Conservation (phyloP, 2,113 vertebrate species). For the Typhlomys cinereus region DNA sequence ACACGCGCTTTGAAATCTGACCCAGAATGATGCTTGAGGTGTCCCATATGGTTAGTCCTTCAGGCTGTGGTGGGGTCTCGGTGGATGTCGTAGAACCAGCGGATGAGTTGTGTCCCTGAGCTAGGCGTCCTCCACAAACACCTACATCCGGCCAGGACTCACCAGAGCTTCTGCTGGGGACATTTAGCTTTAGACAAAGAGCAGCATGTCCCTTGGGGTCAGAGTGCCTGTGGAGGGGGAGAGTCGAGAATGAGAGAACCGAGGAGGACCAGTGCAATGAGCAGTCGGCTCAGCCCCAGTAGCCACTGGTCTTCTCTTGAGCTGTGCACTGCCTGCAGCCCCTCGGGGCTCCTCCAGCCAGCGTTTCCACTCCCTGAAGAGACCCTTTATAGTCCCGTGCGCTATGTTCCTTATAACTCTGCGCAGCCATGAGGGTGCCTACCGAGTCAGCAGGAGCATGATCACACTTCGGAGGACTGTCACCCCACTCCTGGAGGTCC, state of each 20-base stretch:
- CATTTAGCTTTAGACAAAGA: not conserved
- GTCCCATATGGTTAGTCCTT: not conserved
- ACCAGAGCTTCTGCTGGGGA: not conserved
- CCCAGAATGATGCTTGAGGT: not conserved
- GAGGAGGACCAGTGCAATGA: accelerated
- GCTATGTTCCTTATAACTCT: not conserved
- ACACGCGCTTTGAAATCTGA: not conserved
- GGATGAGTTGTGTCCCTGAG: not conserved
- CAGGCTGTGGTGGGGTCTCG: not conserved
- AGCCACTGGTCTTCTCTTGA: not conserved
- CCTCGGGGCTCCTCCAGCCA: not conserved
- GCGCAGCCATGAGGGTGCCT: not conserved
- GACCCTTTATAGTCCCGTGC: not conserved
- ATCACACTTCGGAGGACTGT: not conserved
- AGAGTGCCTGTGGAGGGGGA: not conserved
- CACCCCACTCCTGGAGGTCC: not conserved
- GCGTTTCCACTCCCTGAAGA: not conserved
- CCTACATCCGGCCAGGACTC: not conserved
- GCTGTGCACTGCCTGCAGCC: not conserved
- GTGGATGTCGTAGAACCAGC: not conserved
- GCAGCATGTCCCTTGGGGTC: not conserved
- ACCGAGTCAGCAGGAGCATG: not conserved
- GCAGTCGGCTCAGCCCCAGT: not conserved
- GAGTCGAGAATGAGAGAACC: not conserved
- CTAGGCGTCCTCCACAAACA: not conserved